These are phyloP conservation scores for Myotis pilosus DNA, from an alignment of 2,797 vertebrate genomes.

Conservation along the genomic window DNA sequence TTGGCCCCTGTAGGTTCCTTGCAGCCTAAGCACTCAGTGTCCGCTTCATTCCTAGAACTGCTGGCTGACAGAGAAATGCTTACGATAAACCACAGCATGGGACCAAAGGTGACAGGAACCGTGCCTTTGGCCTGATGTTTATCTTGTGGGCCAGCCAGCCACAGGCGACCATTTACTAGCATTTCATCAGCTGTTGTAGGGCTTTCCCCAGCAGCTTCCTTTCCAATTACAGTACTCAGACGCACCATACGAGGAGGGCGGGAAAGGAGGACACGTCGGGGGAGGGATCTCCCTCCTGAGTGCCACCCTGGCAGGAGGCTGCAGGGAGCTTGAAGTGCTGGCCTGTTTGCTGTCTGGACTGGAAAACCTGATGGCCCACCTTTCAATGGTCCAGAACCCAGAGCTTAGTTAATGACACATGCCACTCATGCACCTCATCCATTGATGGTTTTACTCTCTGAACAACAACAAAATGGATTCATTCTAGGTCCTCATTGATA, in stretches of 20 bases:
- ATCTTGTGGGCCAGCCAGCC: constrained; percentile 59
- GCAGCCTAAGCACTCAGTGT: constrained; percentile 4
- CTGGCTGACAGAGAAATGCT: constrained; percentile 56
- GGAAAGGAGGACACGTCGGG: not conserved
- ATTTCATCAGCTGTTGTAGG: not conserved
- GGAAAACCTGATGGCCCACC: not conserved
- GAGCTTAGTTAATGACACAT: not conserved
- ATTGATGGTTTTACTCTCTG: not conserved
- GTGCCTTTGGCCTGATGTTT: constrained; percentile 31
- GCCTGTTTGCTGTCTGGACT: not conserved
- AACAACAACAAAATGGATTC: not conserved
- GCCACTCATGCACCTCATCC: too few species aligned
- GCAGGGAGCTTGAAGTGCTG: not conserved
- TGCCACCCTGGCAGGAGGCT: not conserved
- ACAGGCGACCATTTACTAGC: not conserved
- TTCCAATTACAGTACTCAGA: constrained; percentile 3
- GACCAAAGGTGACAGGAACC: constrained; percentile 74
- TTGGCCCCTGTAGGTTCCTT: not conserved
- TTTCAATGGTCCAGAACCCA: not conserved
- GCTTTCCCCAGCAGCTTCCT: constrained; percentile 60
- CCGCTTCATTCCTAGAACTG: constrained; percentile 70
- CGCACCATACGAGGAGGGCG: not conserved
- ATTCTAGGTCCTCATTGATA: not conserved
- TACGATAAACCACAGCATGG: constrained; percentile 65
- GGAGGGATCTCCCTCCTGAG: not conserved